phyloP scores from a whole-genome alignment of 2,888 invertebrate species.

The Xylocampa areola region DNA sequence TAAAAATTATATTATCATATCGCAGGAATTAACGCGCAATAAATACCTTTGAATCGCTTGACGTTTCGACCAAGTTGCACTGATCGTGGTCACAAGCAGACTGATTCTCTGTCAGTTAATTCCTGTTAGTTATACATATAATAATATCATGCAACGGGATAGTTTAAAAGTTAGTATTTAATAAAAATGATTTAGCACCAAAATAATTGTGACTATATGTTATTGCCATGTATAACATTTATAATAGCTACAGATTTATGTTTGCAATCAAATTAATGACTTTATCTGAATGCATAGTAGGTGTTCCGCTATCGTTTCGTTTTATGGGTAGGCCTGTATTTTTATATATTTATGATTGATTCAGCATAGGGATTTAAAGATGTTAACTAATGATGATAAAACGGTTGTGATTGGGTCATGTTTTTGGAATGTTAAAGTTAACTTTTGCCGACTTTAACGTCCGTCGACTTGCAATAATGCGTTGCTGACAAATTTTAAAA shows the following conservation, averaged over 20 bases:
- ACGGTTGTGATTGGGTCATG: neutral
- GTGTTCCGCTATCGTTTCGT: conserved; percentile 27
- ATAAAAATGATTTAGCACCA: conserved; percentile 25
- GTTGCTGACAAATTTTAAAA: too few species aligned
- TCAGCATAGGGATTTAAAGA: conserved; percentile 12
- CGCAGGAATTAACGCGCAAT: too few species aligned
- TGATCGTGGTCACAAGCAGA: too few species aligned
- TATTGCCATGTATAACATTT: conserved; percentile 23
- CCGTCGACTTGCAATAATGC: too few species aligned
- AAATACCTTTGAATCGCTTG: too few species aligned
- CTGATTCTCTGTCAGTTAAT: too few species aligned
- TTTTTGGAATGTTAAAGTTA: neutral
- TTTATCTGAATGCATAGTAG: conserved; percentile 35
- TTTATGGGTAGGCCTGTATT: conserved; percentile 38
- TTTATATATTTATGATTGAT: conserved; percentile 28
- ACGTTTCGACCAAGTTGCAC: too few species aligned
- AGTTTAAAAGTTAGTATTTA: too few species aligned
- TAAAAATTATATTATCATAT: too few species aligned
- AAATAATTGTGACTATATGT: conserved; percentile 7
- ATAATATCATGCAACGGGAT: too few species aligned
- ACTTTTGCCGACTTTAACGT: neutral
- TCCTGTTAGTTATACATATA: too few species aligned
- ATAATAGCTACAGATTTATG: conserved; percentile 39
- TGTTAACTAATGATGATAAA: conserved; percentile 9
- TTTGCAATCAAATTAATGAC: conserved; percentile 42